Evolutionary conservation across 2,113 vertebrate genomes (phyloP).

Genomic region (Nipponia nippon): DNA sequence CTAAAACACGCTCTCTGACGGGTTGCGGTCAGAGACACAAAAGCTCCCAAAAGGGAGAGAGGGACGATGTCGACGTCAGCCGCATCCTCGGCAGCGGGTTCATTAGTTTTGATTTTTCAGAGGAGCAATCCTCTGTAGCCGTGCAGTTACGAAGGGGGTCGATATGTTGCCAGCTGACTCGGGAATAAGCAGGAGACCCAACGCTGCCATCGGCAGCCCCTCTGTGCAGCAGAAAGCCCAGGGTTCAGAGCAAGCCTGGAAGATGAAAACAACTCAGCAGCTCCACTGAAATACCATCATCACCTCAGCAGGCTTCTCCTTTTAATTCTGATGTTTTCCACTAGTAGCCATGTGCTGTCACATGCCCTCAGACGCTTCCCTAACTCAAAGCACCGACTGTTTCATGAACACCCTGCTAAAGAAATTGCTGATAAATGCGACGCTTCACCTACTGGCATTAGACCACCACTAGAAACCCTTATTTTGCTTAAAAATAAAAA

Average conservation of each 20-base stretch:
- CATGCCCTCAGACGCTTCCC: neutral
- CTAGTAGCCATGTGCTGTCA: rapidly evolving
- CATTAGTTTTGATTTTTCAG: neutral
- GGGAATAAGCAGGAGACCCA: neutral
- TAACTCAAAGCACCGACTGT: neutral
- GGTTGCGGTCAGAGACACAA: rapidly evolving
- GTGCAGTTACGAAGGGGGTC: rapidly evolving
- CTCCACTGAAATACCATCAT: neutral
- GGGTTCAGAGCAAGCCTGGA: neutral
- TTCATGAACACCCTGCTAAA: neutral
- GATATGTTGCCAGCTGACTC: neutral
- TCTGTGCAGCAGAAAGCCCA: neutral
- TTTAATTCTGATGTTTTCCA: neutral
- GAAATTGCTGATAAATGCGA: neutral
- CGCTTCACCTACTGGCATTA: rapidly evolving
- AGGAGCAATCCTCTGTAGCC: neutral
- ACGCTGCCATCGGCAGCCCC: neutral
- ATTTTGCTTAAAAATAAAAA: neutral
- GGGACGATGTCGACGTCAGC: rapidly evolving
- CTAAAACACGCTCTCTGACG: rapidly evolving
- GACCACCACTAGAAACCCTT: neutral
- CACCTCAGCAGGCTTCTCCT: neutral
- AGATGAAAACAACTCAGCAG: neutral
- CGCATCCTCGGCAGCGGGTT: neutral
- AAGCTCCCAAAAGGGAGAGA: neutral